phyloP scores from a whole-genome alignment of 2,113 vertebrate species.

The Notothenia rossii region DNA sequence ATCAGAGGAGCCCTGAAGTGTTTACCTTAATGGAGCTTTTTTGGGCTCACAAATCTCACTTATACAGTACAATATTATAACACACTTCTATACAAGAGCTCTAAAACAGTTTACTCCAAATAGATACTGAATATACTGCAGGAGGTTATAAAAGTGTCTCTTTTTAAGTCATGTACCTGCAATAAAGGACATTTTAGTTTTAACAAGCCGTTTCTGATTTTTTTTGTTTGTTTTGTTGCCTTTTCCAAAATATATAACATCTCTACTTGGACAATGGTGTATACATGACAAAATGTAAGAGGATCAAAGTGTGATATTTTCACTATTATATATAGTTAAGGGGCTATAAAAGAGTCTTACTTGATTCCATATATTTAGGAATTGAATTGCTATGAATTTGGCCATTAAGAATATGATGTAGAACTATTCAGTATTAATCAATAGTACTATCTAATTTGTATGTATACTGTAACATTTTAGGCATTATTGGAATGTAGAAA shows the following conservation, averaged over 20 bases:
- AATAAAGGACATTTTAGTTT: not conserved
- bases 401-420: too few relatives aligned
- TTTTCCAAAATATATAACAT: not conserved
- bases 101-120: not conserved
- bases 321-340: not conserved
- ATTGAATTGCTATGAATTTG: not conserved
- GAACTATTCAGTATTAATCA: not conserved
- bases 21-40: not conserved
- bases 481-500: not conserved
- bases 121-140: conserved; percentile 15
- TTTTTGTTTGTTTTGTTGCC: too few relatives aligned
- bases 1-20: not conserved
- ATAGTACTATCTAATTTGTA: not conserved
- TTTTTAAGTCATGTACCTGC: not conserved
- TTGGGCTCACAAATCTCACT: not conserved
- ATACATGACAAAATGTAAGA: not conserved
- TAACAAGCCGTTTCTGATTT: not conserved
- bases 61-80: not conserved
- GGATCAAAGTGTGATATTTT: not conserved
- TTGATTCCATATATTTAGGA: not conserved
- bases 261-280: not conserved
- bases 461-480: not conserved
- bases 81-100: not conserved
- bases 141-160: not conserved
- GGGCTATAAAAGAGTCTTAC: not conserved